phyloP scores from a whole-genome alignment of 2,113 vertebrate species.

The Strix aluco region DNA sequence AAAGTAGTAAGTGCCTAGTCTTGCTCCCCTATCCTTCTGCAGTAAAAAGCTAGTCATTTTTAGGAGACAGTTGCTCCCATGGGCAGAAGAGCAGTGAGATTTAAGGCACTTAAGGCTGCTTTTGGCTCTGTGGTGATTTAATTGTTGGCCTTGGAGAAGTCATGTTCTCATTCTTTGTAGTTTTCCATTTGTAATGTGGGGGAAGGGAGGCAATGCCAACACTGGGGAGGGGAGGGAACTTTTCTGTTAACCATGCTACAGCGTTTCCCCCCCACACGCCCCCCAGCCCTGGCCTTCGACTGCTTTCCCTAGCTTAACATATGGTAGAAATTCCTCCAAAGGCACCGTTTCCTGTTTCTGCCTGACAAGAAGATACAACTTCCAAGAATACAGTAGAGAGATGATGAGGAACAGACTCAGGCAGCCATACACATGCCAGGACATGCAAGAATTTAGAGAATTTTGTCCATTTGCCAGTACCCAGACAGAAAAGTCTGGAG shows the following conservation, averaged over 20 bases:
- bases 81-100: not conserved
- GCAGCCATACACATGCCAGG: slow-evolving; percentile 41
- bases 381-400: slow-evolving; percentile 53
- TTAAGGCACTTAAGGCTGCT: not conserved
- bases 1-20: not conserved
- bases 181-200: slow-evolving; percentile 3
- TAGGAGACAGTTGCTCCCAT: not conserved
- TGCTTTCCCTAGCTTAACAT: slow-evolving; percentile 37
- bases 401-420: slow-evolving; percentile 55
- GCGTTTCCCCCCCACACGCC: not conserved
- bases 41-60: not conserved
- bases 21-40: not conserved
- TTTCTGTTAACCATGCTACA: not conserved
- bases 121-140: not conserved
- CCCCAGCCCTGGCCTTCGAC: not conserved
- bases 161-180: not conserved
- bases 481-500: slow-evolving; percentile 1
- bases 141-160: not conserved
- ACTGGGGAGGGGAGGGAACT: not conserved
- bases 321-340: slow-evolving; percentile 59
- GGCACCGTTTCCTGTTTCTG: slow-evolving; percentile 49
- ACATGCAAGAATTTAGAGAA: slow-evolving; percentile 57
- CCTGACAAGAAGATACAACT: slow-evolving; percentile 47
- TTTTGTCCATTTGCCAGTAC: slow-evolving; percentile 59
- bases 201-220: not conserved